Conservation (phyloP, 2,888 invertebrate species). For the Pecten maximus region DNA sequence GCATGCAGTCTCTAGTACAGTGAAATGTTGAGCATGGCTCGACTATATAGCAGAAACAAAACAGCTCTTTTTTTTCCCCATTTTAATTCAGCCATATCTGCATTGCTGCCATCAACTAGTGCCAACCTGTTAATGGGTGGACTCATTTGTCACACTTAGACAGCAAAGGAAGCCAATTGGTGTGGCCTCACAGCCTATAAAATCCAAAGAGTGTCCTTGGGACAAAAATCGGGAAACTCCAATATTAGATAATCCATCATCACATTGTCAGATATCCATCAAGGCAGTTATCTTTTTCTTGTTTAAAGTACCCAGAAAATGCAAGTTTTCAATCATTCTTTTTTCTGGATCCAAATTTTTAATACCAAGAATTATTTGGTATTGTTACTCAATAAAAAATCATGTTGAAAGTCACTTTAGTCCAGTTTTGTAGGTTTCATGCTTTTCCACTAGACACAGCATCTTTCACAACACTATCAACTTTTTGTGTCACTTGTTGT, state of each 20-base stretch:
- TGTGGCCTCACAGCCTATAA: neutral
- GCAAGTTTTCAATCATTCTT: neutral
- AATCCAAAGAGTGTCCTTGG: neutral
- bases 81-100: neutral
- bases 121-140: neutral
- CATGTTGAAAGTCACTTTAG: neutral
- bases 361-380: neutral
- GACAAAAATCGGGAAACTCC: neutral
- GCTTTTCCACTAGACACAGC: constrained; percentile 13
- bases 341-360: neutral
- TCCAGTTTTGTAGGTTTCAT: constrained; percentile 26
- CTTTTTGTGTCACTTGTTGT: constrained; percentile 33
- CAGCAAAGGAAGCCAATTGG: neutral
- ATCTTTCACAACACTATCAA: neutral
- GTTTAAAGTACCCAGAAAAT: neutral
- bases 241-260: neutral
- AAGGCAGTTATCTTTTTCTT: neutral
- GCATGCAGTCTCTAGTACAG: neutral
- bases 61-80: neutral
- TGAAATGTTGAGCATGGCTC: neutral
- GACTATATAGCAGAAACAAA: neutral
- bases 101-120: neutral
- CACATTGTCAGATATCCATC: neutral
- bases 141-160: neutral
- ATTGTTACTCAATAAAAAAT: neutral